These are phyloP conservation scores for Carapus acus DNA, from an alignment of 2,797 vertebrate genomes.

Conservation along the genomic window DNA sequence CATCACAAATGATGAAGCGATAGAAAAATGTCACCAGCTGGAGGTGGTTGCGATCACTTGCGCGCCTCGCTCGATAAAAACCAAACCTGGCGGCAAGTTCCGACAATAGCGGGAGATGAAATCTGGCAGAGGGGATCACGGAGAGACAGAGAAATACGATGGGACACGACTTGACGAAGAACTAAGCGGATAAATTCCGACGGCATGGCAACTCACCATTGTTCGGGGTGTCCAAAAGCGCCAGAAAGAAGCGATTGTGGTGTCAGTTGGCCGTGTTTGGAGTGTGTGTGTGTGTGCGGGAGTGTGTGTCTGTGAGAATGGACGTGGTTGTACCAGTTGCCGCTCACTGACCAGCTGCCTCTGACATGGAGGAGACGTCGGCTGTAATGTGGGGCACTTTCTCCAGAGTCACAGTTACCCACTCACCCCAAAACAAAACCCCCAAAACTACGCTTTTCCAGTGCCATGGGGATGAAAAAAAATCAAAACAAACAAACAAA, in stretches of 20 bases:
- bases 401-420: not conserved
- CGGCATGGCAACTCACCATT: conserved; percentile 42
- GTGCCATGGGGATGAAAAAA: no score
- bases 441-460: no score
- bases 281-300: conserved; percentile 18
- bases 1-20: no score
- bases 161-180: conserved; percentile 27
- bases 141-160: no score
- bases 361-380: conserved; percentile 41
- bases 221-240: conserved; percentile 25
- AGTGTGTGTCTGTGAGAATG: conserved; percentile 14
- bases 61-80: no score
- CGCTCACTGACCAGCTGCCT: conserved; percentile 49
- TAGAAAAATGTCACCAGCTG: no score
- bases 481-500: no score
- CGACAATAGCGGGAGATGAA: no score
- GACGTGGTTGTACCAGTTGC: conserved; percentile 31
- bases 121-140: no score
- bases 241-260: conserved; percentile 1
- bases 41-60: no score
- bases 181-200: conserved; percentile 14
- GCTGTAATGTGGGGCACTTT: not conserved
- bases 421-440: not conserved
- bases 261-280: not conserved
- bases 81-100: no score